phyloP scores from a whole-genome alignment of 2,797 vertebrate genomes.

The Pseudotriccus pelzelni region DNA sequence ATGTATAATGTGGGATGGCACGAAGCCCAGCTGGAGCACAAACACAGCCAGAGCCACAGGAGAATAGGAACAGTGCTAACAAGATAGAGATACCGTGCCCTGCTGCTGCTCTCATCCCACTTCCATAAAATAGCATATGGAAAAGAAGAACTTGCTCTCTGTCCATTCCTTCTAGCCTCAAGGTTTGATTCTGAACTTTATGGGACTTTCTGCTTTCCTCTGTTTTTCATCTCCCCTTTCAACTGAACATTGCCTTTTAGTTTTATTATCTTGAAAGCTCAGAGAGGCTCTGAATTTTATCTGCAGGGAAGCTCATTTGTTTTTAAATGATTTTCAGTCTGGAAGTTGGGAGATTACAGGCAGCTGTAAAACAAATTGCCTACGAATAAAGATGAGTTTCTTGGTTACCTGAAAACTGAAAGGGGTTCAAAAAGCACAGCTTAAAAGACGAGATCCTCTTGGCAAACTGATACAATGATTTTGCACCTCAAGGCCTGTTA shows the following conservation, averaged over 20 bases:
- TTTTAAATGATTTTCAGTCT: slow-evolving; percentile 59
- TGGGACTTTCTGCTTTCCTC: slow-evolving; percentile 3
- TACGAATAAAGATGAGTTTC: slow-evolving; percentile 19
- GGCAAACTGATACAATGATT: not conserved
- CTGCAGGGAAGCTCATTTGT: slow-evolving; percentile 52
- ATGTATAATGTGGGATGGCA: slow-evolving; percentile 17
- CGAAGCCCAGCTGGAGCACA: slow-evolving; percentile 24
- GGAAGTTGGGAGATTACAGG: slow-evolving; percentile 49
- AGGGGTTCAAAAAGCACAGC: not conserved
- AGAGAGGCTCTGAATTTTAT: slow-evolving; percentile 44
- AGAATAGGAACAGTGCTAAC: not conserved
- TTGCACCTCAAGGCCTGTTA: not conserved
- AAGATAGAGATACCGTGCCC: not conserved
- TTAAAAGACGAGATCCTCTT: not conserved
- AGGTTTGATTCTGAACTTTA: slow-evolving; percentile 50
- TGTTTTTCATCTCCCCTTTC: slow-evolving; percentile 10
- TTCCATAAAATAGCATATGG: not conserved
- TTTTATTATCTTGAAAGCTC: slow-evolving; percentile 37
- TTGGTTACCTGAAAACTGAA: slow-evolving; percentile 39
- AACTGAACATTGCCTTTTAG: not conserved
- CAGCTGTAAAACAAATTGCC: slow-evolving; percentile 38
- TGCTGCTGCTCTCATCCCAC: not conserved
- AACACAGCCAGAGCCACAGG: not conserved
- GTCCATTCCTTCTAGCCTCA: slow-evolving; percentile 7
- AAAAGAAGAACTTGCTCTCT: slow-evolving; percentile 15